Base-by-base conservation (phyloP, 92 coral and sea anemone genomes). In the Hydrozoanthus gracilis region DNA sequence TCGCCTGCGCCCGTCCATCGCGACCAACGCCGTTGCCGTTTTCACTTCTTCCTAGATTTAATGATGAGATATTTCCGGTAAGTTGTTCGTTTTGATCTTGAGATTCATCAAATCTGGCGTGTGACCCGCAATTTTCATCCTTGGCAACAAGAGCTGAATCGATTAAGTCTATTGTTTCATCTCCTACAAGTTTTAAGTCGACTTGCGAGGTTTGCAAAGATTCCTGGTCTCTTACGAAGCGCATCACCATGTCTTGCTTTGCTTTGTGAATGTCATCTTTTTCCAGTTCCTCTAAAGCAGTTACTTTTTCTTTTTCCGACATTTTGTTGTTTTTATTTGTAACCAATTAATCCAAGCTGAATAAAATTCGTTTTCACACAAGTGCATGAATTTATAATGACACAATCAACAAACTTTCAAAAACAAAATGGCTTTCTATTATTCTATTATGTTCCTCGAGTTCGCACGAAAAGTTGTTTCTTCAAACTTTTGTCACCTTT, bases 211-310 rank as follows among this genome's bases (percentile, higher is more conserved):
- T 97, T 54, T 97, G 99, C 45, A 97, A 83, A 3, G 94, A 77
- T 79, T 97, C 99, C 73, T 97, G 99, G 27, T 97, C 99, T 45
- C 91, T 92, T 7, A 97, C 94, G 82, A 97, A 97, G 27, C 98
- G 96, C 89, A 97, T 27, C 8, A 97, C 94, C 79, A 97, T 71
- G 51, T 97, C 97, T 8, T 92, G 90, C 65, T 97, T 97, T 2
- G 99, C 99, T 71, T 87, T 80, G 17, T 83, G 70, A n/a, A 93
- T 82, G 48, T 78, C 87, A 9, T 86, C 86, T 47, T 83, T 91
- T 7, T 90, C 91, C 76, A 92, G 51, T 7, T 90, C 93, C 12
- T 90, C 90, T 8, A 92, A 46, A 74, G 78, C 84, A 71, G 67
- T 67, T 44, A 44, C 20, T 58, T 66, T 51, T 7, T 87, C 72